Conservation (phyloP, 2,888 invertebrate species). For the Lasioglossum villosulum region DNA sequence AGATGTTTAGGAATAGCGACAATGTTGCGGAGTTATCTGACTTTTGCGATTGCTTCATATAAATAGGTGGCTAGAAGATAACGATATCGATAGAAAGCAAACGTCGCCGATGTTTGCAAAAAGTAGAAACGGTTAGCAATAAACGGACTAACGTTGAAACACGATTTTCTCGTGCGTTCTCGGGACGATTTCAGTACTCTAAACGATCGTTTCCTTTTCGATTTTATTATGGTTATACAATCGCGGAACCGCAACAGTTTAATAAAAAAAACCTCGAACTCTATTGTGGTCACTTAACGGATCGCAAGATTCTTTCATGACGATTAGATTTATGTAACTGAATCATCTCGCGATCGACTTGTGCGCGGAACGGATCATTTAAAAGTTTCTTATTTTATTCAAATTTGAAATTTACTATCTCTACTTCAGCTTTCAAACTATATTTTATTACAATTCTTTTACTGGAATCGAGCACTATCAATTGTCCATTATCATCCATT, state of each 20-base stretch:
- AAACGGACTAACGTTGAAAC: neutral
- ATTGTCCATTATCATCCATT: too few relatives aligned
- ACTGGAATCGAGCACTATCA: neutral
- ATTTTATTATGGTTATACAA: neutral
- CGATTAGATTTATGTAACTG: neutral
- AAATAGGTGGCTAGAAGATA: neutral
- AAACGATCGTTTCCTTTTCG: neutral
- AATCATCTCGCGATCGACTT: neutral
- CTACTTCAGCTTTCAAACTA: neutral
- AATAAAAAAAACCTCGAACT: constrained; percentile 8
- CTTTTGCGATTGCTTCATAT: neutral
- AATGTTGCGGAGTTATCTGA: neutral
- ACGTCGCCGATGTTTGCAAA: neutral
- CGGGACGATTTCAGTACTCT: neutral
- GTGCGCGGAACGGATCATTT: neutral
- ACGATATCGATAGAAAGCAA: neutral
- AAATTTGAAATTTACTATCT: neutral
- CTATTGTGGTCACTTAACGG: neutral
- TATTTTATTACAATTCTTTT: too few relatives aligned
- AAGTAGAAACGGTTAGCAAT: neutral
- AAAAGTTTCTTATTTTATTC: too few relatives aligned
- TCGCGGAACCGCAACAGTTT: neutral
- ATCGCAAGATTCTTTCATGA: neutral
- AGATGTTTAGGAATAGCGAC: neutral
- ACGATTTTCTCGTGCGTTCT: neutral